Base-by-base conservation (phyloP, 2,888 invertebrate species). In the Cantharis rustica region DNA sequence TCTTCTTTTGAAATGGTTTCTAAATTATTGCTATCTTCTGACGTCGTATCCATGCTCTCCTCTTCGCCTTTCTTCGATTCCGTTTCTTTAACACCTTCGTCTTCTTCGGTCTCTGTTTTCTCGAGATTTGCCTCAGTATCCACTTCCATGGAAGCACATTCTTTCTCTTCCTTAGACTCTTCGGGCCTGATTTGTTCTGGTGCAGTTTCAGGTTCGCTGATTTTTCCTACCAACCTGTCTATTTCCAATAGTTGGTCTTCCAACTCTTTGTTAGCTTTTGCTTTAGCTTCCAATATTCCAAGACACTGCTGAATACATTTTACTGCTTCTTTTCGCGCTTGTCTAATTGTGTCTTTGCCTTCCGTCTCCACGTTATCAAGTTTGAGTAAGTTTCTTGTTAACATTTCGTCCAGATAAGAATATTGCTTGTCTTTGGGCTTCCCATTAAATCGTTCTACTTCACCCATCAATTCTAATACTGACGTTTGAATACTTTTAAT, bases 341-440 rank as follows among this genome's bases (percentile, higher is more conserved):
- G 92, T 78, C 98, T 90, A 71, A 98, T 95, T 83, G 95, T 94
- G 73, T 97, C 97, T 84, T 95, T 95, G 13, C 97, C 97, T 79
- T 97, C 96, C 0, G 97, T 96, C 85, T 98, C 97, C 79, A 98
- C 94, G 83, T 95, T 94, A 87, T 98, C 98, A 81, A 98, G 89
- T 87, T 96, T 95, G 16, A 98, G 92, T 81, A 98, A 91, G 87
- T 96, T 95, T 80, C 98, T 92, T 0, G 98, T 98, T 63, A 98
- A 90, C 98, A 98, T 98, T 89, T 98, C 98, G 86, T 98, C 98
- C 77, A 98, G 89, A 86, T 93, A 97, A 78, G 95, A 90, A 86
- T 96, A 98, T 80, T 93, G 91, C 85, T 95, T 96, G 85, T 95
- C 95, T 83, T 92, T 93, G n/a, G 91, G 89, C 81, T 91, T 90